Evolutionary conservation across 2,888 invertebrate genomes (phyloP).

Genomic region (Bedellia somnulentella): DNA sequence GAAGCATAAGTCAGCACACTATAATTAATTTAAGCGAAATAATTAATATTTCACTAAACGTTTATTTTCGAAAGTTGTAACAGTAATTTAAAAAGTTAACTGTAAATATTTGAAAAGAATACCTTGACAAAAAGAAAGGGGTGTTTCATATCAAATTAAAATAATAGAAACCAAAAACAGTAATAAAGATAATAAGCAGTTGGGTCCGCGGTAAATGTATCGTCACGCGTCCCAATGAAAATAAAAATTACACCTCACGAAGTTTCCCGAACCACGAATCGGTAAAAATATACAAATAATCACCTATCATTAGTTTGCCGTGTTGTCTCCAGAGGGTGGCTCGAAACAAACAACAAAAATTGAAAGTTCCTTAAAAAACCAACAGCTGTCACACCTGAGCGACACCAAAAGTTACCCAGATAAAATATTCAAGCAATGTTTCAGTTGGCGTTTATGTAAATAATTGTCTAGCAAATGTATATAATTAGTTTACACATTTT

Average conservation of each 20-base stretch:
- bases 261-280: constrained; percentile 39
- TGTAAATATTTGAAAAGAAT: no score
- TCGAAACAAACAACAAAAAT: constrained; percentile 47
- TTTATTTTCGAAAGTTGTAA: no score
- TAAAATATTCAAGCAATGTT: constrained; percentile 58
- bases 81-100: no score
- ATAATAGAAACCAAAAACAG: constrained; percentile 17
- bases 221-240: constrained; percentile 25
- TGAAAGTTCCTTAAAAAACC: constrained; percentile 57
- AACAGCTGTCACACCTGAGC: constrained; percentile 59
- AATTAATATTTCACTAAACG: no score
- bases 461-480: constrained; percentile 60
- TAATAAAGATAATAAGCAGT: constrained; percentile 41
- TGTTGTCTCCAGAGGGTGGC: constrained; percentile 46
- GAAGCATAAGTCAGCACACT: no score
- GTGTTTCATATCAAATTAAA: constrained; percentile 1
- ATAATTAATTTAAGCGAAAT: no score
- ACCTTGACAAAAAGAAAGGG: constrained; percentile 1
- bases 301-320: constrained; percentile 44
- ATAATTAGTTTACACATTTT: constrained; percentile 62
- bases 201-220: constrained; percentile 27
- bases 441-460: constrained; percentile 57
- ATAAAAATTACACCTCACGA: constrained; percentile 39
- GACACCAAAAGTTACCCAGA: constrained; percentile 57
- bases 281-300: constrained; percentile 38